Conservation (phyloP, 2,888 invertebrate species). For the Cremastinae sp. region DNA sequence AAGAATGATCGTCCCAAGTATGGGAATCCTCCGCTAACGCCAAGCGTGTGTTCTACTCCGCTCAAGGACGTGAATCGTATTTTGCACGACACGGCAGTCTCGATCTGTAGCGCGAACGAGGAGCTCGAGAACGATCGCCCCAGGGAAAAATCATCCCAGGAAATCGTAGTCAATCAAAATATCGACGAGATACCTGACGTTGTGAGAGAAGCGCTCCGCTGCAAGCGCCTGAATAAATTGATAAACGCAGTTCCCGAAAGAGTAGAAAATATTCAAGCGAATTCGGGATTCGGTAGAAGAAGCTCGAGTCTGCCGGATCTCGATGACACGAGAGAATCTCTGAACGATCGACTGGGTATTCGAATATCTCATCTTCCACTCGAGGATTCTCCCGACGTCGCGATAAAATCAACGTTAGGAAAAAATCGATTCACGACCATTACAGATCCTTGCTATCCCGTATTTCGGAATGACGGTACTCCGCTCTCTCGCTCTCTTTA, state of each 20-base stretch:
- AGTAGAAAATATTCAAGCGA: slow-evolving; percentile 64
- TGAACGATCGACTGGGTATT: slow-evolving; percentile 82
- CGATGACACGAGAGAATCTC: slow-evolving; percentile 83
- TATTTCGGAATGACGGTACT: slow-evolving; percentile 88
- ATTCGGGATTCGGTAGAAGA: slow-evolving; percentile 70
- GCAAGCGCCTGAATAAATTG: slow-evolving; percentile 78
- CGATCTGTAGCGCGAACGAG: slow-evolving; percentile 86
- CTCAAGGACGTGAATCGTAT: slow-evolving; percentile 88
- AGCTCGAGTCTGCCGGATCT: slow-evolving; percentile 85
- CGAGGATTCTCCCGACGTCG: slow-evolving; percentile 65
- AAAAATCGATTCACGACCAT: slow-evolving; percentile 83
- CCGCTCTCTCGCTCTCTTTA: slow-evolving; percentile 88
- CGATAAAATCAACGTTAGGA: slow-evolving; percentile 52
- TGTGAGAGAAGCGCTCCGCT: slow-evolving; percentile 79
- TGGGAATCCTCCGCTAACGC: slow-evolving; percentile 85
- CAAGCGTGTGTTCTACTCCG: slow-evolving; percentile 90
- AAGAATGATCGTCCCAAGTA: slow-evolving; percentile 68
- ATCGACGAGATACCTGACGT: slow-evolving; percentile 79
- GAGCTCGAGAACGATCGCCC: slow-evolving; percentile 66
- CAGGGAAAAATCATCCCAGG: slow-evolving; percentile 51
- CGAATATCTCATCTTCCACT: slow-evolving; percentile 81
- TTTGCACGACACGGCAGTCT: slow-evolving; percentile 87
- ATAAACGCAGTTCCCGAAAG: slow-evolving; percentile 65
- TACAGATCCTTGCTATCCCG: slow-evolving; percentile 89
- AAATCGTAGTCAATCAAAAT: slow-evolving; percentile 61